Evolutionary conservation across 2,113 vertebrate genomes (phyloP).

Genomic region (Suncus etruscus): DNA sequence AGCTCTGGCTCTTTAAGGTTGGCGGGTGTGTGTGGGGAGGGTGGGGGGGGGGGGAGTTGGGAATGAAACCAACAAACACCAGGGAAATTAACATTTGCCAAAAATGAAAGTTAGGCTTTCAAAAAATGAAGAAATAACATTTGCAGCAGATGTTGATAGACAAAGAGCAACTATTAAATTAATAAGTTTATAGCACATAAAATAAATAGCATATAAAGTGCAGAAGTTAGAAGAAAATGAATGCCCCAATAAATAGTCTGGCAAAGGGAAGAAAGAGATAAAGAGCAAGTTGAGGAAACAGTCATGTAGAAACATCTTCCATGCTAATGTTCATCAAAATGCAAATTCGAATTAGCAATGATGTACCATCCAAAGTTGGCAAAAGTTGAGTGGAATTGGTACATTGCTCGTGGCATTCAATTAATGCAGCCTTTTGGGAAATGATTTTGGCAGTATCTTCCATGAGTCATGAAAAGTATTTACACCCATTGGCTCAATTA

Average conservation of each 20-base stretch:
- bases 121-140: not conserved
- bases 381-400: conserved; percentile 28
- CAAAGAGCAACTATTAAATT: conserved; percentile 26
- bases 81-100: conserved; percentile 24
- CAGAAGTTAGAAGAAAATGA: conserved; percentile 14
- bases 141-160: conserved; percentile 1
- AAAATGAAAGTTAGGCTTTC: conserved; percentile 47
- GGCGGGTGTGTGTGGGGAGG: too few relatives aligned
- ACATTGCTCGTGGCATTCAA: not conserved
- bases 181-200: conserved; percentile 23
- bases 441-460: not conserved
- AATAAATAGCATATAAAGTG: conserved; percentile 26
- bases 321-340: conserved; percentile 34
- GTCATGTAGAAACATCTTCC: not conserved
- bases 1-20: not conserved
- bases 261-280: conserved; percentile 12
- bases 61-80: not conserved
- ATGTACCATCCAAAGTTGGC: not conserved
- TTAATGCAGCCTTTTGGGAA: not conserved
- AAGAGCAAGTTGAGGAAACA: conserved; percentile 13
- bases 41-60: too few relatives aligned
- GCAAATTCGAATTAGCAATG: conserved; percentile 36
- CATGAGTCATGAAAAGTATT: not conserved
- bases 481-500: not conserved
- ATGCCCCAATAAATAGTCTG: conserved; percentile 9